Percentiles rank a stretch among this genome's conserved stretches.
phyloP scores from a whole-genome alignment of 64 coral and sea anemone species.

The Montipora foliosa region DNA sequence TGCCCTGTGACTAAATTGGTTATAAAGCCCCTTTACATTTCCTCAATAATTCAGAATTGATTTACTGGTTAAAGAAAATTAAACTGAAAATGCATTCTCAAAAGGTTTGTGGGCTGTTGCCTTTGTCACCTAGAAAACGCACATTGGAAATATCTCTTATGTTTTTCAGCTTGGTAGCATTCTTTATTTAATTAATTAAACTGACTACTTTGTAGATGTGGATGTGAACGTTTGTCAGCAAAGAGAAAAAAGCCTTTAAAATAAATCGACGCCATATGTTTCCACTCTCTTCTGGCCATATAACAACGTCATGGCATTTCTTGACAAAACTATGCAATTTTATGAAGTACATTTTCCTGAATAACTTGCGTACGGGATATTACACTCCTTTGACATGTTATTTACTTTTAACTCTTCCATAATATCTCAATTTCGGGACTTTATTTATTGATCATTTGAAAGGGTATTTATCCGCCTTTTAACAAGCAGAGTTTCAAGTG shows the following conservation, averaged over 20 bases:
- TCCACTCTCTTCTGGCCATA: not conserved
- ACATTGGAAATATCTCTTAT: not conserved
- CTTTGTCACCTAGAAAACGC: not conserved
- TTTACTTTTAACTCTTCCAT: not conserved
- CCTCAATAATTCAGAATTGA: no score
- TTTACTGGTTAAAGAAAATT: no score
- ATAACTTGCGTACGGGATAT: not conserved
- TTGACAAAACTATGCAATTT: not conserved
- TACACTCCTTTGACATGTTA: not conserved
- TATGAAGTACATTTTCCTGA: not conserved
- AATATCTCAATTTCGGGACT: not conserved
- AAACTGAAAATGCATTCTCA: no score
- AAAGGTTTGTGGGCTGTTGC: not conserved
- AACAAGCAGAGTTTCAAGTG: not conserved
- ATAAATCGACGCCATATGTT: not conserved
- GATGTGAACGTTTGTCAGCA: not conserved
- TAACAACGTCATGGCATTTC: not conserved
- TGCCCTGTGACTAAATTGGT: no score
- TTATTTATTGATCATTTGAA: not conserved
- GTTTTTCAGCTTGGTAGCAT: not conserved
- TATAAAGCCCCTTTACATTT: no score
- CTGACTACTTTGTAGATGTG: not conserved
- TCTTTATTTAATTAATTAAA: not conserved
- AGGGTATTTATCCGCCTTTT: not conserved
- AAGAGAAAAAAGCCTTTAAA: not conserved